Conservation (phyloP, 1,140 invertebrate species). For the Diuraphis noxia region DNA sequence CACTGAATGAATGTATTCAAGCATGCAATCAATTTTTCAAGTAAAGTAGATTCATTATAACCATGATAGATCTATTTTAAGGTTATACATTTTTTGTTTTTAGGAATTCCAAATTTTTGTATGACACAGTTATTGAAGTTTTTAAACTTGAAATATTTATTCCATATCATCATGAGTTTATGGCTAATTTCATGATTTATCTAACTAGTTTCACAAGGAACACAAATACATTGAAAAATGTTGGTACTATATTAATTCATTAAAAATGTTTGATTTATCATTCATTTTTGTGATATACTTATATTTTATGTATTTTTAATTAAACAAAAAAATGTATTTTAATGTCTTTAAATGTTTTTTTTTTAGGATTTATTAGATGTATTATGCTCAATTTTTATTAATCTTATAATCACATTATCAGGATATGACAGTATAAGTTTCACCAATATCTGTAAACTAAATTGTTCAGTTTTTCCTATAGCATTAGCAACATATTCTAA, state of each 20-base stretch:
- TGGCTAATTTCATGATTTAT: conserved; percentile 43
- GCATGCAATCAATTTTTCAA: conserved; percentile 36
- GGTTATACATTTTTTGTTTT: conserved; percentile 4
- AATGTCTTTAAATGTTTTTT: neutral
- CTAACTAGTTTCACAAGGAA: conserved; percentile 27
- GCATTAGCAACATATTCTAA: conserved; percentile 35
- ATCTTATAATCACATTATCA: conserved; percentile 15
- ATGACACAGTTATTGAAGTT: neutral
- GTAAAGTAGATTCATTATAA: neutral
- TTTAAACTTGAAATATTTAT: conserved; percentile 13
- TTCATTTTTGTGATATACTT: neutral
- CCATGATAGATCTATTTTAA: neutral
- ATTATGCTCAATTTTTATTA: conserved; percentile 32
- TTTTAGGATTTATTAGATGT: conserved; percentile 17
- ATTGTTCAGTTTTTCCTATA: conserved; percentile 6
- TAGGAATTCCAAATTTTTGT: neutral
- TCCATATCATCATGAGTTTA: conserved; percentile 43
- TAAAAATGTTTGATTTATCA: neutral
- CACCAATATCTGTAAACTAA: neutral
- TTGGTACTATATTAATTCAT: neutral
- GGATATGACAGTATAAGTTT: conserved; percentile 9
- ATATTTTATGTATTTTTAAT: no score
- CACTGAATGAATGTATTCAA: conserved; percentile 14
- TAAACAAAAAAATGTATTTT: neutral
- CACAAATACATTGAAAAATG: neutral